phyloP scores from a whole-genome alignment of 1,140 invertebrate species.

The Pteromalus puparum region DNA sequence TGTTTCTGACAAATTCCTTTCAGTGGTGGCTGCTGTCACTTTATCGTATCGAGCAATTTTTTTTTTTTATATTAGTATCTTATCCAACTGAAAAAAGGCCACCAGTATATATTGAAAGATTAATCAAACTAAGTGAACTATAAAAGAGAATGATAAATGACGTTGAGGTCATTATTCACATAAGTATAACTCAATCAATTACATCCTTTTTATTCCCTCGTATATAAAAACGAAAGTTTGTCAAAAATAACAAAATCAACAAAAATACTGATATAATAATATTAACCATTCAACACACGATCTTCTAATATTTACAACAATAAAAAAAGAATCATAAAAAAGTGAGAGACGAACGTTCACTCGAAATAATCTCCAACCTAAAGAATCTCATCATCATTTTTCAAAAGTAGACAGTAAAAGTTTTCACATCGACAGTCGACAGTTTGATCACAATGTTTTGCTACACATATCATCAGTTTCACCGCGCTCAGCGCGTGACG shows the following conservation, averaged over 20 bases:
- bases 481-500: constrained; percentile 14
- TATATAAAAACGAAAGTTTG: not conserved
- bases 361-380: not conserved
- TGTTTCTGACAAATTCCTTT: not conserved
- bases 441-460: constrained; percentile 43
- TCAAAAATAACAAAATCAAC: not conserved
- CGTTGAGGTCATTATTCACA: too few species aligned
- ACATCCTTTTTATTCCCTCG: too few species aligned
- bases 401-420: constrained; percentile 2
- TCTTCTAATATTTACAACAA: too few species aligned
- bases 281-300: not conserved
- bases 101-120: too few species aligned
- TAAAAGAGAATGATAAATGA: too few species aligned
- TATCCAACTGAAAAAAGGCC: not conserved
- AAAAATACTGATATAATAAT: not conserved
- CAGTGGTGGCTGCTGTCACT: too few species aligned
- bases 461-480: not conserved
- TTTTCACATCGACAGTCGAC: constrained; percentile 28
- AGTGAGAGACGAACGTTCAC: not conserved
- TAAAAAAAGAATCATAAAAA: not conserved
- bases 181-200: too few species aligned
- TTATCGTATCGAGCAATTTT: too few species aligned
- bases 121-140: too few species aligned
- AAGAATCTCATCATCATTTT: not conserved
- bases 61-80: not conserved